Evolutionary conservation across 2,797 vertebrate genomes (phyloP).

Genomic region (Catostomus latipinnis): DNA sequence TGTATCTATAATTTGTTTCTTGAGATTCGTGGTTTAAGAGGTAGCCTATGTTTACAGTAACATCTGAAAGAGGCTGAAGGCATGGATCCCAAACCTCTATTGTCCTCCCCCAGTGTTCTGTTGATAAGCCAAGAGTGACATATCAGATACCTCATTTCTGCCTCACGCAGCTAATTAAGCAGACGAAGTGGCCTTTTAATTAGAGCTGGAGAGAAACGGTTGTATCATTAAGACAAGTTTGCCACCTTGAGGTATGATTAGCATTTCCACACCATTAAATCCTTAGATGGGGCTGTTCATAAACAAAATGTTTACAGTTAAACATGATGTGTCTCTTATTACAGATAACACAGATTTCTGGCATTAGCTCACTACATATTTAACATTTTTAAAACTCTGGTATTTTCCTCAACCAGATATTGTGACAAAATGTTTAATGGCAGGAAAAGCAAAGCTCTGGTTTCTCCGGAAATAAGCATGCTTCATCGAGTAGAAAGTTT

Average conservation of each 20-base stretch:
- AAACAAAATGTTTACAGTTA: conserved; percentile 48
- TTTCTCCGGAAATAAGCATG: not conserved
- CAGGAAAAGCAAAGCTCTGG: not conserved
- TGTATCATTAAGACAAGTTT: conserved; percentile 54
- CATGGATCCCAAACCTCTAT: conserved; percentile 8
- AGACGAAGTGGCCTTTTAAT: conserved; percentile 47
- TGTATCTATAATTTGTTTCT: no score
- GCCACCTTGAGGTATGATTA: conserved; percentile 59
- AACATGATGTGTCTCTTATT: conserved; percentile 28
- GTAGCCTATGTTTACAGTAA: no score
- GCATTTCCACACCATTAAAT: conserved; percentile 57
- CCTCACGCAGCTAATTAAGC: conserved; percentile 39
- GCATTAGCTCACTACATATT: not conserved
- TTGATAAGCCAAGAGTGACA: conserved; percentile 42
- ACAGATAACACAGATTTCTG: conserved; percentile 10
- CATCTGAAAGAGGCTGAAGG: not conserved
- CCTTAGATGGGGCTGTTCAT: conserved; percentile 50
- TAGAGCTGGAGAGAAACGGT: conserved; percentile 31
- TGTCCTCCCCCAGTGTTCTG: conserved; percentile 30
- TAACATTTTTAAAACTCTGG: not conserved
- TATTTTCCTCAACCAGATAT: no score
- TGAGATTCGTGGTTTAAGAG: no score
- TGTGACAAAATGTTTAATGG: not conserved
- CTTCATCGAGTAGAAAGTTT: conserved; percentile 3
- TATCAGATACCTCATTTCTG: conserved; percentile 48